A percentile compares a stretch with the other conserved stretches of the same genome.
phyloP scores from a whole-genome alignment of 2,797 vertebrate species.

The Poecilia picta region DNA sequence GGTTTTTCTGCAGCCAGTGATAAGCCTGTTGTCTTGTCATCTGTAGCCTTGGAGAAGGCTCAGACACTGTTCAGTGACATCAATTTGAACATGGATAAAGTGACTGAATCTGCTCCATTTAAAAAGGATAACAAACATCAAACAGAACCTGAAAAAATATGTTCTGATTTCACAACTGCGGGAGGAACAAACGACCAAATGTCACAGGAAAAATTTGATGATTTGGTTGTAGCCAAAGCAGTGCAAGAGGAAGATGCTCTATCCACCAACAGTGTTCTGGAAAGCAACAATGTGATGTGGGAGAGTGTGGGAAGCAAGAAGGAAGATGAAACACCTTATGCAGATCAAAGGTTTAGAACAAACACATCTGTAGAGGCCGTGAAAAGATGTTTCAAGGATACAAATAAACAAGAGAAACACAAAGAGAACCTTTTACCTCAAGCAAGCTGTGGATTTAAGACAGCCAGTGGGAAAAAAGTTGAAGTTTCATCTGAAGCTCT shows the following conservation, averaged over 20 bases:
- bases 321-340: constrained; percentile 40
- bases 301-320: background rate
- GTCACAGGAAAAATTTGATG: constrained; percentile 38
- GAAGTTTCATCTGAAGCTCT: constrained; percentile 80
- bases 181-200: constrained; percentile 18
- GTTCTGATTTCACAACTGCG: constrained; percentile 48
- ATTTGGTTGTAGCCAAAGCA: constrained; percentile 36
- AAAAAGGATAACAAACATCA: background rate
- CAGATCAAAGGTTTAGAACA: constrained; percentile 70
- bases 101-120: constrained; percentile 11
- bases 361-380: constrained; percentile 70
- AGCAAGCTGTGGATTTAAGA: constrained; percentile 57
- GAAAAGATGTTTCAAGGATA: constrained; percentile 47
- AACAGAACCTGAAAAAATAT: constrained; percentile 1
- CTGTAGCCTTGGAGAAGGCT: constrained; percentile 79
- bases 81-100: constrained; percentile 34
- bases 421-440: constrained; percentile 62
- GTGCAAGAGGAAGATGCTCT: constrained; percentile 35
- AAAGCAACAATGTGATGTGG: background rate
- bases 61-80: constrained; percentile 79
- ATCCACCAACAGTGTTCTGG: constrained; percentile 31
- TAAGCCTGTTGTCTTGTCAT: constrained; percentile 79
- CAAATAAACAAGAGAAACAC: constrained; percentile 24
- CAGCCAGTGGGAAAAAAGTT: constrained; percentile 82
- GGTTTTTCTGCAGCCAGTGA: constrained; percentile 81